Evolutionary conservation across 2,888 invertebrate genomes (phyloP), one percentile per base, ranked within the genome.

Genomic region (Ditula angustiorana): DNA sequence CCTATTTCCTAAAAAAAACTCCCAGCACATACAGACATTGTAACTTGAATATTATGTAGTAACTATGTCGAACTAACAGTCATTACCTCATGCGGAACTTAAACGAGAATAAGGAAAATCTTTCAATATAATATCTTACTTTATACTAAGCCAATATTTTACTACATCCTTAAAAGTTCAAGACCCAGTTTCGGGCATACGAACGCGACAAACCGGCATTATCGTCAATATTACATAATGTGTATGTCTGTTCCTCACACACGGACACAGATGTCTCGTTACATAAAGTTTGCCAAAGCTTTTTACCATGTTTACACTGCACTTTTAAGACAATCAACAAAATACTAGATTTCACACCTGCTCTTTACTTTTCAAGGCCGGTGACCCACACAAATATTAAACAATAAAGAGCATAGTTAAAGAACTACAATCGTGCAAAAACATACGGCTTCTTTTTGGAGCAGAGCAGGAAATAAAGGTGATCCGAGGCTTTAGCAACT

Each of bases 241-340:
- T 50, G n/a, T 50, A 41, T 61, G 21, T 55, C 26, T 61, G 35
- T 19, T 24, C 24, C 30, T 52, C 23, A 26, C 30, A 23, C 11
- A 0, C 50, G 58, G 41, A 44, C 44, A 57, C 57, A 57, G 63
- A 63, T 63, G 44, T 52, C 41, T 16, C 23, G 57, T 63, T 58
- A 58, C 50, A 50, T 63, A 63, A 63, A 58, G 26, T 50, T 58
- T 50, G 41, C 30, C 57, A 7, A 58, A 58, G 57, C 63, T 57
- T 58, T 58, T 63, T 58, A 50, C 26, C 35, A 52, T n/a, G 33
- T 30, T 30, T 16, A 41, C 41, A 41, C 19, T 41, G 7, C 30
- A 62, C 56, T 57, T 49, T 28, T 30, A 50, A 50, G 41, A 46
- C 33, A 63, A 52, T 33, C 50, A 13, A 24, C 24, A 21, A 44